These are phyloP conservation scores for Chloroceryle inda DNA, from an alignment of 2,797 vertebrate species.

Conservation along the genomic window DNA sequence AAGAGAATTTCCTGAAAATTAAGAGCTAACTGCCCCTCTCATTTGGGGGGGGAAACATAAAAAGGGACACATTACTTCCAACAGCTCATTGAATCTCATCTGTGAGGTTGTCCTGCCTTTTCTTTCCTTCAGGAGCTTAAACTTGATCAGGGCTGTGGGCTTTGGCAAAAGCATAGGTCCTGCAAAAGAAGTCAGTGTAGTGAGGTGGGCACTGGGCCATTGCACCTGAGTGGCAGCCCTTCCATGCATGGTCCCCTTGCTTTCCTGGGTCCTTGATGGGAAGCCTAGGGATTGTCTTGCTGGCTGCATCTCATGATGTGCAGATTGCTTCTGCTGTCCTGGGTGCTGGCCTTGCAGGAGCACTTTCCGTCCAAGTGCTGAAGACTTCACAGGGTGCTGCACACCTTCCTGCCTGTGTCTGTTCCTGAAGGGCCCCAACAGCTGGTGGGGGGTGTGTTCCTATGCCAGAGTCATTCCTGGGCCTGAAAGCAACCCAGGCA, in stretches of 20 bases:
- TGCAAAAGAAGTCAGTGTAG: background rate
- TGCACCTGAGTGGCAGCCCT: background rate
- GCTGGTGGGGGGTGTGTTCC: fast-evolving
- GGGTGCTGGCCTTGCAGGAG: background rate
- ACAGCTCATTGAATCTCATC: background rate
- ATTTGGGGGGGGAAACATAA: background rate
- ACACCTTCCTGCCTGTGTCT: background rate
- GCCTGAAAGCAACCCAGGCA: background rate
- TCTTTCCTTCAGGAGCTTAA: background rate
- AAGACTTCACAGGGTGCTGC: background rate
- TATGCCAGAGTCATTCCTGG: background rate
- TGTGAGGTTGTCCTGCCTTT: background rate
- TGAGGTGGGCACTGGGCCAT: background rate
- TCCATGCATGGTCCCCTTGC: fast-evolving
- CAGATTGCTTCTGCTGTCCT: background rate
- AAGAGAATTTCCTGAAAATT: conserved; percentile 77
- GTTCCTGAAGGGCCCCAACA: fast-evolving
- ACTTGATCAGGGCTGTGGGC: background rate
- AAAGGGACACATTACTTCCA: background rate
- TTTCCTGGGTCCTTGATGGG: fast-evolving
- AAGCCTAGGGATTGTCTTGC: background rate
- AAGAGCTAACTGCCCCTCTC: conserved; percentile 26
- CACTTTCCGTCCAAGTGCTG: background rate
- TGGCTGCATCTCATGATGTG: background rate
- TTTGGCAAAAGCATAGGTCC: background rate